A percentile compares a stretch with the other conserved stretches of the same genome.
Evolutionary conservation across 2,888 invertebrate genomes (phyloP).

Genomic region (Encarsia formosa): DNA sequence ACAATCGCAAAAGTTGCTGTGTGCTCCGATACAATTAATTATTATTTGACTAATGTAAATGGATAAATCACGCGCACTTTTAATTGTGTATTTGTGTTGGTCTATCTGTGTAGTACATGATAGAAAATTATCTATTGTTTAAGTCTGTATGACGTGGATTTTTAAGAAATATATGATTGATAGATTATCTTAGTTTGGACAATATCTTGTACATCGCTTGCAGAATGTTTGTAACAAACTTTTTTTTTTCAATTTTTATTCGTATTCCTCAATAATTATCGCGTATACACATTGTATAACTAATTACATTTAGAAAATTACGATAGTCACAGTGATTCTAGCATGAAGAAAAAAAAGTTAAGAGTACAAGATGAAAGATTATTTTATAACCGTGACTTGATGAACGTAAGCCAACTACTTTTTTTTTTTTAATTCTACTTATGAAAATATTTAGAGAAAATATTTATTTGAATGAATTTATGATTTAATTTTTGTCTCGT

Average conservation of each 20-base stretch:
- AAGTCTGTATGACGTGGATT: slow-evolving; percentile 22
- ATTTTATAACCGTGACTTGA: too few species aligned
- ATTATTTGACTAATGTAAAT: slow-evolving; percentile 17
- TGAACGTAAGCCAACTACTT: too few species aligned
- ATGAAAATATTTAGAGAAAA: too few species aligned
- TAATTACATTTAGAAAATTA: slow-evolving; percentile 19
- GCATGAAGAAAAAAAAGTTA: slow-evolving; percentile 2
- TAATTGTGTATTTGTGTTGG: slow-evolving; percentile 12
- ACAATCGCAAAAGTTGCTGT: slow-evolving; percentile 9
- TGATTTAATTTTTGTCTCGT: too few species aligned
- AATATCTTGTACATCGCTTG: too few species aligned
- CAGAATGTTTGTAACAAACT: neutral
- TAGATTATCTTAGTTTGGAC: too few species aligned
- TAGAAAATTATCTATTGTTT: slow-evolving; percentile 23
- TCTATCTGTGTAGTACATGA: slow-evolving; percentile 24
- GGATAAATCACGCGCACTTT: slow-evolving; percentile 24
- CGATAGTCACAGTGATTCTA: slow-evolving; percentile 13
- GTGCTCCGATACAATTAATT: slow-evolving; percentile 16
- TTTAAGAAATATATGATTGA: too few species aligned
- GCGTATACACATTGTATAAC: slow-evolving; percentile 29
- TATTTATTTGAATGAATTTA: too few species aligned
- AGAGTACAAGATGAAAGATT: slow-evolving; percentile 8
- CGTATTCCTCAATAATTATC: slow-evolving; percentile 17
- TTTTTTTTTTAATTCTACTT: too few species aligned
- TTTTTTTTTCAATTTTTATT: slow-evolving; percentile 20